Evolutionary conservation across 2,113 vertebrate species (phyloP).

Genomic region (Fukomys damarensis): DNA sequence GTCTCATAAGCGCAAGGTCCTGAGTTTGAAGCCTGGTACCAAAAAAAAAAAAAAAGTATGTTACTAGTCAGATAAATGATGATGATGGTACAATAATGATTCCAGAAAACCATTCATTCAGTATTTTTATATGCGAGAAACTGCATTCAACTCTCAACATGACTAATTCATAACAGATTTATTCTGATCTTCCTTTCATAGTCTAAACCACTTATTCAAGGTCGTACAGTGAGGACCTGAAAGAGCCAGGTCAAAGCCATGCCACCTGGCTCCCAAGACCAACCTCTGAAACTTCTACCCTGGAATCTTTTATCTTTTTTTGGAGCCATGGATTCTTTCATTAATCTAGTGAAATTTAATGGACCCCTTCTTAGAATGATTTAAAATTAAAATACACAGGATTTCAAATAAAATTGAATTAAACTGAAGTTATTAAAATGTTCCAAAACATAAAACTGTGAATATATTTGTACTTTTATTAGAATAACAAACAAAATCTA

Average conservation of each 20-base stretch:
- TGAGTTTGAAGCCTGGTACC: no score
- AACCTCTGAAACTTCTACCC: not conserved
- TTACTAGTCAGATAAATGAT: not conserved
- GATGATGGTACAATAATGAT: not conserved
- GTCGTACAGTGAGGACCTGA: not conserved
- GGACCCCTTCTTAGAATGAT: not conserved
- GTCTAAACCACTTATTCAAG: not conserved
- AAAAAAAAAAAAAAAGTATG: no score
- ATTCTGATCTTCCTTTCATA: not conserved
- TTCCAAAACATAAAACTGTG: conserved; percentile 32
- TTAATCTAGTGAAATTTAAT: not conserved
- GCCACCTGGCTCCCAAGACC: not conserved
- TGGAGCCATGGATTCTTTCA: not conserved
- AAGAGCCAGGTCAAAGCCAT: not conserved
- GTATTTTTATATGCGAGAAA: not conserved
- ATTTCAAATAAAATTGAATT: not conserved
- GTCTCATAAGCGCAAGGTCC: no score
- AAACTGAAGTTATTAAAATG: not conserved
- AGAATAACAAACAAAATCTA: not conserved
- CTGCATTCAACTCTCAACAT: not conserved
- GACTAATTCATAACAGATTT: not conserved
- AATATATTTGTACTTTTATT: not conserved
- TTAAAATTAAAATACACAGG: not conserved
- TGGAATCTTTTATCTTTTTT: not conserved
- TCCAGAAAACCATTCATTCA: not conserved